A percentile compares a stretch with the other conserved stretches of the same genome.
Evolutionary conservation across 2,888 invertebrate species (phyloP).

Genomic region (Loripinus fragilis): DNA sequence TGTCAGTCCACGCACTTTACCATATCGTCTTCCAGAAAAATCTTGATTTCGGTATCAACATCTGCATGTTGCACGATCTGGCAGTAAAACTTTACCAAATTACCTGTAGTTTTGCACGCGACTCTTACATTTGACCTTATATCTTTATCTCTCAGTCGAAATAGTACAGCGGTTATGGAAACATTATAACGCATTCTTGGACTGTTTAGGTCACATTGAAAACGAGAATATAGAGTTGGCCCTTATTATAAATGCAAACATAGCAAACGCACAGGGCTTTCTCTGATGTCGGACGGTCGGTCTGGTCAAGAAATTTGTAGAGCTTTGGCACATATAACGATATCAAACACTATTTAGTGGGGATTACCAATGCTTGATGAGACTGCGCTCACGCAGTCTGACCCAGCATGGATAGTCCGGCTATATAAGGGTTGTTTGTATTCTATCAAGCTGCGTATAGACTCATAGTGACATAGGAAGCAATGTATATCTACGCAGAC

Average conservation of each 20-base stretch:
- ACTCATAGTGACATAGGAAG: not conserved
- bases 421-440: too few species aligned
- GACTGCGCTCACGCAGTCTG: too few species aligned
- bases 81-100: not conserved
- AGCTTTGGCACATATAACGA: too few species aligned
- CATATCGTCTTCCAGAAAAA: not conserved
- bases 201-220: not conserved
- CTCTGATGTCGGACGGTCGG: too few species aligned
- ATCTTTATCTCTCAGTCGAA: not conserved
- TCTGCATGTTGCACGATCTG: slow-evolving; percentile 2
- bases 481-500: not conserved
- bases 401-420: too few species aligned
- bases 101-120: not conserved
- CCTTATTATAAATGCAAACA: too few species aligned
- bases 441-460: too few species aligned
- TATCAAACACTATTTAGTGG: too few species aligned
- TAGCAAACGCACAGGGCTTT: too few species aligned
- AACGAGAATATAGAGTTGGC: too few species aligned
- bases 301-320: too few species aligned
- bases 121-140: not conserved
- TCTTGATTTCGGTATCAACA: not conserved
- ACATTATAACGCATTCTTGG: not conserved
- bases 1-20: not conserved
- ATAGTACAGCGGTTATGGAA: not conserved
- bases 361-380: too few species aligned